These are phyloP conservation scores for Siniperca chuatsi DNA, from an alignment of 2,113 vertebrate species.

Conservation along the genomic window DNA sequence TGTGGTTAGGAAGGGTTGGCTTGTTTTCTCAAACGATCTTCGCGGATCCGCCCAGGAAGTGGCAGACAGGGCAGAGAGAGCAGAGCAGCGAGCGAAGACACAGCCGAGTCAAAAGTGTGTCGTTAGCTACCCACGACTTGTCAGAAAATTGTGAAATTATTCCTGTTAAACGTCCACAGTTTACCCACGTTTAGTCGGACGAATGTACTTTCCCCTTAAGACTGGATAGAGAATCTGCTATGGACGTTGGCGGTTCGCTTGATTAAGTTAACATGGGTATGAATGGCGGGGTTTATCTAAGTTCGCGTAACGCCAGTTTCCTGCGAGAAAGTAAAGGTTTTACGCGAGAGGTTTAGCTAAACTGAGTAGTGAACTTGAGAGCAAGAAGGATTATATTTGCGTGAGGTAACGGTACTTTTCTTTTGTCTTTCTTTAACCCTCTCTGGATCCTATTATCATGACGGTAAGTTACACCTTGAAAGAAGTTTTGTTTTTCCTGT, in stretches of 20 bases:
- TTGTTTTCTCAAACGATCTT: constrained; percentile 67
- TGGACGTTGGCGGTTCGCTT: constrained; percentile 8
- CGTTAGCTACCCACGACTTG: constrained; percentile 5
- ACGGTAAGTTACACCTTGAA: constrained; percentile 78
- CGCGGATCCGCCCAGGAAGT: constrained; percentile 85
- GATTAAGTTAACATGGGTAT: constrained; percentile 29
- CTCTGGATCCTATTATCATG: constrained; percentile 78
- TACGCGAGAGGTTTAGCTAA: neutral
- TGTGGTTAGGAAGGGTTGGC: constrained; percentile 4
- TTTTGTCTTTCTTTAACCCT: constrained; percentile 31
- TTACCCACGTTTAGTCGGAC: neutral
- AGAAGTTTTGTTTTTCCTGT: constrained; percentile 39
- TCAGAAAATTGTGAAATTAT: constrained; percentile 29
- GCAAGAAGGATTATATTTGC: neutral
- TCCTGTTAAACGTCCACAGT: no score
- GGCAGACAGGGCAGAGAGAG: constrained; percentile 12
- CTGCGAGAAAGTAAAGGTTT: constrained; percentile 35
- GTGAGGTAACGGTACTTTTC: constrained; percentile 41
- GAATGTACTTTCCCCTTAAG: neutral
- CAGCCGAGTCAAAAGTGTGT: constrained; percentile 9
- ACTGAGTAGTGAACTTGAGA: neutral
- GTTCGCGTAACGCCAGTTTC: constrained; percentile 12
- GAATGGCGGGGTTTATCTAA: constrained; percentile 72
- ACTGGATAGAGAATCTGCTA: neutral
- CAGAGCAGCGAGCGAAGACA: constrained; percentile 26